Evolutionary conservation across 2,888 invertebrate species (phyloP), one percentile per base, ranked within the genome.

Genomic region (Lepidocyrtoides sp.): DNA sequence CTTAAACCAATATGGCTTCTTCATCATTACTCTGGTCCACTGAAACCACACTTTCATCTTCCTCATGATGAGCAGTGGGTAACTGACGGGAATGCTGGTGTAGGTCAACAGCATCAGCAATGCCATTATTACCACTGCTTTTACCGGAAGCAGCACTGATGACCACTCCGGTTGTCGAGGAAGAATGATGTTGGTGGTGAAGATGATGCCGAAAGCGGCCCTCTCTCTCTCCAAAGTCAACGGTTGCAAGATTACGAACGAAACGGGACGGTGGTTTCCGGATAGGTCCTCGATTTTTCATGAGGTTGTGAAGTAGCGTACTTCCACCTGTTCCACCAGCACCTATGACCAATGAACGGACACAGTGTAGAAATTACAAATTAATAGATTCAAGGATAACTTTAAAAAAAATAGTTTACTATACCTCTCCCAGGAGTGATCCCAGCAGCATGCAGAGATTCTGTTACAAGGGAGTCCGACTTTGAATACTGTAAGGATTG

Each of bases 191-290:
- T 12, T 86, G 86, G 2, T 51, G 41, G 4, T 23, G 14, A 17
- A 29, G 23, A 29, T 54, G 54, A 32, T 79, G 66, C 8, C 51
- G 44, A 10, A 77, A 77, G 5, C 75, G 69, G 1, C 77, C 81
- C 60, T 94, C 94, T 44, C 84, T 92, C 60, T 94, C 94, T 7
- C 94, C 94, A 91, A 94, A 94, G 88, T 94, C 93, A 54, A 94
- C 93, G 7, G 93, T 91, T 26, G 87, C 91, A 32, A 94, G 91
- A 60, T 94, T 94, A 20, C 94, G 85, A 44, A 93, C 94, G 75
- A 94, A 94, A 51, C 94, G 90, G 2, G 93, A 92, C 10, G 94
- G 94, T 41, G 93, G 93, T 69, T 94, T 94, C 14, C 94, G 89
- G 0, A 92, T 44, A 51, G 94, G 94, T 44, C 94, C 94, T 20